These are phyloP conservation scores for Brachyhypopomus occidentalis DNA, from an alignment of 2,113 vertebrate genomes.

Conservation along the genomic window DNA sequence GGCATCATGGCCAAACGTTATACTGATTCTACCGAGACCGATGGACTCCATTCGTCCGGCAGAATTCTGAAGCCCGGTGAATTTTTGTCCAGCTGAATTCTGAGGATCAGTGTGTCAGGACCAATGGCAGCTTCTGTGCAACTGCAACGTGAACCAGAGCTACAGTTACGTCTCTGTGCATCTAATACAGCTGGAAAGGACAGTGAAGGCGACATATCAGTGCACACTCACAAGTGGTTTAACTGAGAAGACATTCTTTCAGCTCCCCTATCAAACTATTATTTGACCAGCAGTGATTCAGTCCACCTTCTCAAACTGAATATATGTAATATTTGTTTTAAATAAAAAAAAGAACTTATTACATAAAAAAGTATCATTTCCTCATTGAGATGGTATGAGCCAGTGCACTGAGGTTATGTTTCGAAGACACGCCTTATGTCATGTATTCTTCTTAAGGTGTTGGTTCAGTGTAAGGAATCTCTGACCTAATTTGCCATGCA, in stretches of 20 bases:
- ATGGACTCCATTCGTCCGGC: too few species aligned
- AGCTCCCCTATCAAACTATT: neutral
- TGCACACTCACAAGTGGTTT: too few species aligned
- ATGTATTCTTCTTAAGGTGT: neutral
- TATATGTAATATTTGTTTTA: neutral
- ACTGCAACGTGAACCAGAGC: neutral
- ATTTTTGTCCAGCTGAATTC: too few species aligned
- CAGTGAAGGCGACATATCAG: neutral
- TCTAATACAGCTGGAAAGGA: neutral
- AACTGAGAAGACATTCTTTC: neutral
- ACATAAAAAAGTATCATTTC: too few species aligned
- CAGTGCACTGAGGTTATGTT: neutral
- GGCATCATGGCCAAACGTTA: neutral
- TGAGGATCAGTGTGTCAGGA: neutral
- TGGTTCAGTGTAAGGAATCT: constrained; percentile 1
- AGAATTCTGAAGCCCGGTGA: too few species aligned
- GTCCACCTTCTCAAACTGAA: neutral
- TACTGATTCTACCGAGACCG: neutral
- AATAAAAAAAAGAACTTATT: too few species aligned
- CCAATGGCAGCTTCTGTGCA: neutral
- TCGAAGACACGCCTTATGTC: neutral
- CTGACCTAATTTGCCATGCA: constrained; percentile 41
- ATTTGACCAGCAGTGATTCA: neutral
- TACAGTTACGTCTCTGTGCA: neutral
- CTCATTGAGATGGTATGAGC: neutral